A percentile compares a stretch with the other conserved stretches of the same genome.
These are phyloP conservation scores for Acrobasis repandana DNA, from an alignment of 2,888 invertebrate species.

Conservation along the genomic window DNA sequence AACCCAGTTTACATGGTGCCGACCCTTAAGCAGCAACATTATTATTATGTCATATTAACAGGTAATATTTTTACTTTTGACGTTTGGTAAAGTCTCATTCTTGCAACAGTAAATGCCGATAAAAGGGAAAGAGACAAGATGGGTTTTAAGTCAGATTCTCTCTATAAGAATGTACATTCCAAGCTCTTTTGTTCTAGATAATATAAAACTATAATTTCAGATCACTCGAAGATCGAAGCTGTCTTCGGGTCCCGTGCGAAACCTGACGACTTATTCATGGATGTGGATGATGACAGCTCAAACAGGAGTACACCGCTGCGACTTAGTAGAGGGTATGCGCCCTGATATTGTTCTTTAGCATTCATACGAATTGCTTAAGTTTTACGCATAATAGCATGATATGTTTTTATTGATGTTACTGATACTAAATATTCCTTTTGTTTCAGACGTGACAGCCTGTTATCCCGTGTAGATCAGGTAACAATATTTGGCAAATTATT, in stretches of 20 bases:
- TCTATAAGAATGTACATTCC: too few relatives aligned
- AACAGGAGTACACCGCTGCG: constrained; percentile 62
- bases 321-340: constrained; percentile 53
- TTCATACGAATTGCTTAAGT: background rate
- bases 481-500: constrained; percentile 23
- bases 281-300: constrained; percentile 57
- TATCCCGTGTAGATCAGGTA: constrained; percentile 60
- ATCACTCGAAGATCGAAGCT: constrained; percentile 52
- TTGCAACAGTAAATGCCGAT: too few relatives aligned
- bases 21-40: too few relatives aligned
- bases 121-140: too few relatives aligned
- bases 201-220: constrained; percentile 40
- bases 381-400: background rate
- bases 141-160: too few relatives aligned
- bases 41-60: too few relatives aligned
- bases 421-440: constrained; percentile 18
- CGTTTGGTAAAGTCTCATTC: too few relatives aligned
- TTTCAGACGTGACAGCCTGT: constrained; percentile 63
- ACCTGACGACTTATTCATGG: constrained; percentile 61
- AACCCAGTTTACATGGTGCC: too few relatives aligned
- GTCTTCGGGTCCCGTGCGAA: constrained; percentile 47
- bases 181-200: too few relatives aligned
- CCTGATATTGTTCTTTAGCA: constrained; percentile 5
- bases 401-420: background rate
- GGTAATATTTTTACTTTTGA: too few relatives aligned